Evolutionary conservation across 1,140 invertebrate species (phyloP).

Genomic region (Arion vulgaris): DNA sequence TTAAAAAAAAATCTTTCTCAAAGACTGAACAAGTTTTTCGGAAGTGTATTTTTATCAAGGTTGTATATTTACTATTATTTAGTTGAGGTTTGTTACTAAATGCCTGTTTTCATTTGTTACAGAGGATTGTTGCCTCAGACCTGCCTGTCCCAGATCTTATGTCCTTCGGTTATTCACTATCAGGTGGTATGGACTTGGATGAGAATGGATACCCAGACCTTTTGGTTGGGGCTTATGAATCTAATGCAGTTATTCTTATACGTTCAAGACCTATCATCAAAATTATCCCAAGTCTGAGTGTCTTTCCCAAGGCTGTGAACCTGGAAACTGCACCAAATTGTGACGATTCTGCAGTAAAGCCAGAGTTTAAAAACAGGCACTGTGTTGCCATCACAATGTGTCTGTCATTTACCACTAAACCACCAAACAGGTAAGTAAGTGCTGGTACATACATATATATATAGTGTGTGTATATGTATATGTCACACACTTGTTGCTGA

Average conservation of each 20-base stretch:
- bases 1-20: too few species aligned
- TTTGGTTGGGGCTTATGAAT: constrained; percentile 65
- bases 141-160: constrained; percentile 37
- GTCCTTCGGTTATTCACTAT: constrained; percentile 66
- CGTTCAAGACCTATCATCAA: constrained; percentile 85
- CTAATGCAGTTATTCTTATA: constrained; percentile 58
- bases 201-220: constrained; percentile 68
- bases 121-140: constrained; percentile 61
- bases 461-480: too few species aligned
- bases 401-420: constrained; percentile 55
- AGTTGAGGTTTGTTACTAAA: too few species aligned
- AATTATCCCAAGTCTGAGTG: constrained; percentile 43
- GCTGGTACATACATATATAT: too few species aligned
- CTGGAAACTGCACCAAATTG: constrained; percentile 39
- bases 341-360: constrained; percentile 18
- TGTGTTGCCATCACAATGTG: constrained; percentile 37
- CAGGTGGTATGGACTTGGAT: constrained; percentile 66
- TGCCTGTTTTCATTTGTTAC: constrained; percentile 22
- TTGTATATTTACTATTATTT: too few species aligned
- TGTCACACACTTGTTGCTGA: too few species aligned
- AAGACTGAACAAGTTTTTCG: too few species aligned
- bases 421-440: constrained; percentile 53
- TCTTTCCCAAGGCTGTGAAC: constrained; percentile 48
- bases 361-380: neutral
- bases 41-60: too few species aligned